Base-by-base conservation (phyloP, 1,140 invertebrate genomes). In the Orius insidiosus region DNA sequence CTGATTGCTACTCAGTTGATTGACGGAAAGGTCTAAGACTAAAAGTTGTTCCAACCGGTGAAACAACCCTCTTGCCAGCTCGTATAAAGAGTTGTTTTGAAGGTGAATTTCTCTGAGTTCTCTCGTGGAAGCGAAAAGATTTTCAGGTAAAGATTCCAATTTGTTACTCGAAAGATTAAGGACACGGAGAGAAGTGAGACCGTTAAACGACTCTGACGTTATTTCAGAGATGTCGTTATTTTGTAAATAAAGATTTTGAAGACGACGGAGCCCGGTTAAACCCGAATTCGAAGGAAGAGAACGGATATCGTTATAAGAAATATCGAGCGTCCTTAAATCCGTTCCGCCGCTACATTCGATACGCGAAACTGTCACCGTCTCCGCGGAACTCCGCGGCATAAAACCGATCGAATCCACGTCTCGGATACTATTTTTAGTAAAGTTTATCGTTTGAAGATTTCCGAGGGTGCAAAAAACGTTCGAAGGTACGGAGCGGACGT, bases 151-250 rank as follows among this genome's bases (percentile, higher is more conserved):
- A 0, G 72, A 72, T 47, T 75, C 72, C 53, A 93, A 62, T 44
- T 74, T 72, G 58, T 92, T 92, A 58, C 80, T 74, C 39, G 84
- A 85, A 59, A 87, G 69, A 65, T 93, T 88, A 13, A 93, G 68
- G 14, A 83, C 72, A 51, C 77, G 68, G 51, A 92, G 63, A 18
- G 76, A 77, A 5, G 71, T 71, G 16, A 90, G 68, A 4, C 82
- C 80, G 19, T 74, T 69, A 44, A 90, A 68, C 9, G 82, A 74
- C 56, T 81, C 77, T 42, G 76, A 76, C 31, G 76, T 79, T 45
- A 90, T 71, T 54, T 85, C 76, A n/a, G 69, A 70, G 46, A 92
- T 77, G 50, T 78, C 75, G 59, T 93, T 93, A 56, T 85, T 73
- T 59, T 87, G 77, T 45, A 93, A 60, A 53, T 76, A 71, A 5